Evolutionary conservation across 2,888 invertebrate species (phyloP).

Genomic region (Euproctis similis): DNA sequence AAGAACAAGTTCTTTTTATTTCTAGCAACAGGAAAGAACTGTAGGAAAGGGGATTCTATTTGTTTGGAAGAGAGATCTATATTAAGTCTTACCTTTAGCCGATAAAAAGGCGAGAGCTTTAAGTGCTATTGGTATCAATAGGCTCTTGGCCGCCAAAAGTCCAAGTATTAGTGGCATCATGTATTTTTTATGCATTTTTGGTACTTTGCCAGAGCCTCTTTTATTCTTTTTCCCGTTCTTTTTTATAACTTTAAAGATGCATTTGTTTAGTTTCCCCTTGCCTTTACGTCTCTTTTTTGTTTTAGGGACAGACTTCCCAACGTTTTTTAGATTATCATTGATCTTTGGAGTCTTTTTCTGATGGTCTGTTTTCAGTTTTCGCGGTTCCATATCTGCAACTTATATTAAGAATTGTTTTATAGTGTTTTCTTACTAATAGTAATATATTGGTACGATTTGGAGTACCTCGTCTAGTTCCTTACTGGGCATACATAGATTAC

Average conservation of each 20-base stretch:
- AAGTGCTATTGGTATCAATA: conserved; percentile 80
- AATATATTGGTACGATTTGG: too few species aligned
- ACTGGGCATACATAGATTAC: too few species aligned
- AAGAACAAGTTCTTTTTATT: too few species aligned
- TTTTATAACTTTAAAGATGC: conserved; percentile 50
- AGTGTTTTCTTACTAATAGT: too few species aligned
- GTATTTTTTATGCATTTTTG: conserved; percentile 67
- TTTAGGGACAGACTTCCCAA: background rate
- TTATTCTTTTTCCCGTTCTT: conserved; percentile 29
- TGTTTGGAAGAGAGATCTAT: too few species aligned
- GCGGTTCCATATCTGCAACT: conserved; percentile 3
- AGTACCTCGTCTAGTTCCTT: too few species aligned
- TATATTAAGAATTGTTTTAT: too few species aligned
- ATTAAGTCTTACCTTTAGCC: conserved; percentile 58
- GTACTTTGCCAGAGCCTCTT: conserved; percentile 15
- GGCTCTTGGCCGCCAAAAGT: conserved; percentile 78
- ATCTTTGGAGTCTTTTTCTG: conserved; percentile 11
- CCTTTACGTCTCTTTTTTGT: conserved; percentile 31
- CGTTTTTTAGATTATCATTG: conserved; percentile 8
- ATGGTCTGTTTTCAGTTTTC: conserved; percentile 7
- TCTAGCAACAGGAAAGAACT: too few species aligned
- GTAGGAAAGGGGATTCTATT: too few species aligned
- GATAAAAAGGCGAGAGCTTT: conserved; percentile 82
- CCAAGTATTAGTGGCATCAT: conserved; percentile 79
- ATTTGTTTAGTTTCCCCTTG: conserved; percentile 46